Base-by-base conservation (phyloP, 2,888 invertebrate species). In the Drosophila vallismaia region DNA sequence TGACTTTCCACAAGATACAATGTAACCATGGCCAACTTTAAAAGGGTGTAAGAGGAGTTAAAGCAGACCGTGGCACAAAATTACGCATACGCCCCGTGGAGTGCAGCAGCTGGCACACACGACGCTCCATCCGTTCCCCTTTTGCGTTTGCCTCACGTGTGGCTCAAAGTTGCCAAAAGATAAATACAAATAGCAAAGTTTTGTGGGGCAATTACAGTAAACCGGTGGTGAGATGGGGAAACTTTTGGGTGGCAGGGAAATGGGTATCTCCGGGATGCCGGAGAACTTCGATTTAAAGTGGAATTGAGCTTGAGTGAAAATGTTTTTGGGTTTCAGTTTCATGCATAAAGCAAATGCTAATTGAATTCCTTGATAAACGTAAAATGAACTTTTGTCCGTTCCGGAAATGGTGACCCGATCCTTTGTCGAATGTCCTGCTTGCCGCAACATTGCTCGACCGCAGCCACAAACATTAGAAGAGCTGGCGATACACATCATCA, bases 321-420 rank as follows among this genome's bases (percentile, higher is more conserved):
- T 62, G 45, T 38, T 29, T n/a, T 42, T 28, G 38, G 71, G 50
- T 40, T 72, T 56, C 70, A 80, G 49, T 68, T 71, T 77, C 75
- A 84, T 86, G 75, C 71, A 86, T 86, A 84, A 86, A 66, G 67
- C 75, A 88, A 74, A 75, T 77, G 72, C 76, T 86, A 88, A 88
- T 86, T 86, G 84, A 86, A 79, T 86, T 86, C 64, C 69, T 51
- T 62, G 71, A 70, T 82, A 60, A 59, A 67, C 46, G 58, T 12
- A 51, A 79, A 79, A 74, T 45, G 66, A 69, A 74, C 60, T 79
- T 67, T 62, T 38, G 26, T 44, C 28, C 49, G 36, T 29, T 42
- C 48, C 56, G 59, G 45, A 51, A 70, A 70, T 59, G 52, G 36
- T 24, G 3, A 42, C 19, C 40, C 8, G 8, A 42, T 42, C 14